A percentile compares a stretch with the other conserved stretches of the same genome.
Evolutionary conservation across 2,888 invertebrate genomes (phyloP).

Genomic region (Danaus chrysippus): DNA sequence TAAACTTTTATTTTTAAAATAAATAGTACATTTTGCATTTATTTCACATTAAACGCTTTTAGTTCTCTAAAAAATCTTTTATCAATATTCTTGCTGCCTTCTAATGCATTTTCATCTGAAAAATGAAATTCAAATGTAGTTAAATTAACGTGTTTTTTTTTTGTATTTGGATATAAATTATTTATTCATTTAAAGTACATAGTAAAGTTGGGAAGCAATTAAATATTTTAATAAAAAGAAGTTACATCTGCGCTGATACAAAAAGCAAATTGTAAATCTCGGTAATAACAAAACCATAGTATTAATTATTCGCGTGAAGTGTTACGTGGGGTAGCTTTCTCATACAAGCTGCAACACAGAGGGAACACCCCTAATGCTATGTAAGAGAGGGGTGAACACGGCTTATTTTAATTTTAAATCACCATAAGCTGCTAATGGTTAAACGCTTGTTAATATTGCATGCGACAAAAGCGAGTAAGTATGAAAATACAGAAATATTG

Average conservation of each 20-base stretch:
- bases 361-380: conserved; percentile 27
- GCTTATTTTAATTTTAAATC: conserved; percentile 39
- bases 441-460: conserved; percentile 22
- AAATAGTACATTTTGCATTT: too few species aligned
- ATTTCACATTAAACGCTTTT: too few species aligned
- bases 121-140: too few species aligned
- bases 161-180: too few species aligned
- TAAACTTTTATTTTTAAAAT: too few species aligned
- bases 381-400: conserved; percentile 21
- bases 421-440: conserved; percentile 33
- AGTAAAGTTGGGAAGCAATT: too few species aligned
- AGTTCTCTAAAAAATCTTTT: too few species aligned
- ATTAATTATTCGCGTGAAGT: conserved; percentile 31
- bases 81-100: too few species aligned
- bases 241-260: background rate
- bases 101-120: too few species aligned
- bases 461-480: background rate
- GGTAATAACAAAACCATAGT: conserved; percentile 20
- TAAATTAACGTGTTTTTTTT: too few species aligned
- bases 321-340: conserved; percentile 25
- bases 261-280: conserved; percentile 16
- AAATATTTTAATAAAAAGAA: background rate
- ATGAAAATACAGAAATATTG: background rate
- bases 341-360: conserved; percentile 30
- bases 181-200: too few species aligned